Percentiles rank a stretch among this genome's conserved stretches.
Evolutionary conservation across 2,113 vertebrate species (phyloP).

Genomic region (Microcebus tavaratra): DNA sequence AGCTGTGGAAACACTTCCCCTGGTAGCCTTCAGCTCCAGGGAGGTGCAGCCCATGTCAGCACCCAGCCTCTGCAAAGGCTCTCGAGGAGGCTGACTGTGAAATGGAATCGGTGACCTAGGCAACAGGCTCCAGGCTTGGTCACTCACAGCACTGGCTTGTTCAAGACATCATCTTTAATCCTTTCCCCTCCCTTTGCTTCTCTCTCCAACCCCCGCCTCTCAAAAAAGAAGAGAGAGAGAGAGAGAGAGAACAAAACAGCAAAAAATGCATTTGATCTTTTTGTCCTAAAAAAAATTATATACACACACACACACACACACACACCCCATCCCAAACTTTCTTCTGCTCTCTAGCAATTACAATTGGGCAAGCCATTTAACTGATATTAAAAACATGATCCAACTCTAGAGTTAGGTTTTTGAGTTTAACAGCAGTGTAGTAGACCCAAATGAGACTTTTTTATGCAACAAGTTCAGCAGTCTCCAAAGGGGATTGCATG

Average conservation of each 20-base stretch:
- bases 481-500: background rate
- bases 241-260: background rate
- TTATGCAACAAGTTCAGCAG: background rate
- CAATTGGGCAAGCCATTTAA: background rate
- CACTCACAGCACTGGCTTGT: background rate
- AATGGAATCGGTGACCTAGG: slow-evolving; percentile 45
- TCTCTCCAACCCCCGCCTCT: background rate
- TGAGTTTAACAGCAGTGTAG: background rate
- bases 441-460: background rate
- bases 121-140: slow-evolving; percentile 52
- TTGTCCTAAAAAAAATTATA: background rate
- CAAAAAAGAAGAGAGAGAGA: background rate
- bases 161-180: slow-evolving; percentile 59
- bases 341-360: background rate
- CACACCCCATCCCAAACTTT: background rate
- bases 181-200: background rate
- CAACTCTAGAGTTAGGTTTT: slow-evolving; percentile 40
- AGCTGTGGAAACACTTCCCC: background rate
- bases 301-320: too few species aligned
- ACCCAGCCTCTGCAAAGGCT: background rate
- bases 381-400: background rate
- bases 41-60: background rate
- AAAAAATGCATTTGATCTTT: background rate
- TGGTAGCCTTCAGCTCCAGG: background rate
- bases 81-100: background rate